Percentiles rank a stretch among this genome's conserved stretches.
These are phyloP conservation scores for Heliocidaris erythrogramma DNA, from an alignment of 35 echinoderm and acorn worm species.

Conservation along the genomic window DNA sequence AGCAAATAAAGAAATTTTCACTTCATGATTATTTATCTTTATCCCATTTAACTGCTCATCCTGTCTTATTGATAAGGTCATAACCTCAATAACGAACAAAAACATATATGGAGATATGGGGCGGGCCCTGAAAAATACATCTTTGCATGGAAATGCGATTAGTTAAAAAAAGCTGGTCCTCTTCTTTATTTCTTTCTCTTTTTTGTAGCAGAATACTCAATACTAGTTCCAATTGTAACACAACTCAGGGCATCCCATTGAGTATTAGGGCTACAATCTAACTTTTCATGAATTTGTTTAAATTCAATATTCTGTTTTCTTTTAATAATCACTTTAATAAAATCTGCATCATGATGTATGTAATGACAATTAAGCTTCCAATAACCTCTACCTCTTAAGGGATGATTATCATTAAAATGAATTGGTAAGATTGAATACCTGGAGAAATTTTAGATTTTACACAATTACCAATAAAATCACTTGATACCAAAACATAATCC, in stretches of 20 bases:
- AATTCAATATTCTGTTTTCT: neutral
- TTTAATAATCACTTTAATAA: neutral
- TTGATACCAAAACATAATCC: conserved; percentile 39
- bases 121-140: too few relatives aligned
- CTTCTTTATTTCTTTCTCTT: conserved; percentile 47
- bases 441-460: neutral
- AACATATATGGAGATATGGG: too few relatives aligned
- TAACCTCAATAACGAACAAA: too few relatives aligned
- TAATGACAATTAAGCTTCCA: too few relatives aligned
- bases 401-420: conserved; percentile 41
- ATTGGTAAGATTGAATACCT: conserved; percentile 7
- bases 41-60: too few relatives aligned
- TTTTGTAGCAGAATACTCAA: conserved; percentile 27
- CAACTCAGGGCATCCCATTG: conserved; percentile 32
- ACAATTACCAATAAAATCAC: conserved; percentile 19
- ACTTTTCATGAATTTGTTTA: neutral
- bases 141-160: too few relatives aligned
- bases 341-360: too few relatives aligned
- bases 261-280: neutral
- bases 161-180: neutral
- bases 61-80: too few relatives aligned
- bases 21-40: too few relatives aligned
- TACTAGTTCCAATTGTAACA: conserved; percentile 1
- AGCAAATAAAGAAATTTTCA: too few relatives aligned
- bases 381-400: neutral